A percentile compares a stretch with the other conserved stretches of the same genome.
phyloP scores from a whole-genome alignment of 2,797 vertebrate genomes.

The Chelmon rostratus region DNA sequence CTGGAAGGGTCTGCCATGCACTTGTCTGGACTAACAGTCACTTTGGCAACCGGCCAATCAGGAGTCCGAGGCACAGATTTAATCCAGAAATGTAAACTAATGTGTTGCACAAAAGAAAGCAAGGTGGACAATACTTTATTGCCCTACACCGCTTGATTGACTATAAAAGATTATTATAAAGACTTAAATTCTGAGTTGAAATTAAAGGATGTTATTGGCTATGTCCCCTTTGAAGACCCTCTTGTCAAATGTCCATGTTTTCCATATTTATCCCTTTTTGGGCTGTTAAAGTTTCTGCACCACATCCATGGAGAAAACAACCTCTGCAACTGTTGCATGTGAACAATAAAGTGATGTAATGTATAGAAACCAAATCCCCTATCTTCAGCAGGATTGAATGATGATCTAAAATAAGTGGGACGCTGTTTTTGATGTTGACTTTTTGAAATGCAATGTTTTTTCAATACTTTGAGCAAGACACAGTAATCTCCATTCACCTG shows the following conservation, averaged over 20 bases:
- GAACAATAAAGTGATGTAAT: neutral
- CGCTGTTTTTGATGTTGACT: neutral
- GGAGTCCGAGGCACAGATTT: slow-evolving; percentile 23
- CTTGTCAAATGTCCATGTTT: neutral
- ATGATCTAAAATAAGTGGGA: too few species aligned
- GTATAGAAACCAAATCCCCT: neutral
- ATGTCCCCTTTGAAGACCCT: neutral
- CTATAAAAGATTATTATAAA: too few species aligned
- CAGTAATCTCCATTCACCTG: neutral
- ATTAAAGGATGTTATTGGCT: neutral
- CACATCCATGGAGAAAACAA: neutral
- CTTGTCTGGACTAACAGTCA: slow-evolving; percentile 38
- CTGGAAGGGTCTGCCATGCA: slow-evolving; percentile 17
- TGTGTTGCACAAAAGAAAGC: slow-evolving; percentile 6
- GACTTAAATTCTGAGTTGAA: neutral
- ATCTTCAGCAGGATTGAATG: neutral
- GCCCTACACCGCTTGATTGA: neutral
- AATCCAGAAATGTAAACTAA: slow-evolving; percentile 33
- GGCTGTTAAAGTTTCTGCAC: neutral
- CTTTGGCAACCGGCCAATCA: slow-evolving; percentile 44
- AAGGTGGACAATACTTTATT: neutral
- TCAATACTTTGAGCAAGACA: neutral
- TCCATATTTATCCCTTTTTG: neutral
- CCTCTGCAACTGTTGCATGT: neutral
- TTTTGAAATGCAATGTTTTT: neutral